A percentile compares a stretch with the other conserved stretches of the same genome.
phyloP scores from a whole-genome alignment of 2,888 invertebrate species.

The Oligia fasciuncula region DNA sequence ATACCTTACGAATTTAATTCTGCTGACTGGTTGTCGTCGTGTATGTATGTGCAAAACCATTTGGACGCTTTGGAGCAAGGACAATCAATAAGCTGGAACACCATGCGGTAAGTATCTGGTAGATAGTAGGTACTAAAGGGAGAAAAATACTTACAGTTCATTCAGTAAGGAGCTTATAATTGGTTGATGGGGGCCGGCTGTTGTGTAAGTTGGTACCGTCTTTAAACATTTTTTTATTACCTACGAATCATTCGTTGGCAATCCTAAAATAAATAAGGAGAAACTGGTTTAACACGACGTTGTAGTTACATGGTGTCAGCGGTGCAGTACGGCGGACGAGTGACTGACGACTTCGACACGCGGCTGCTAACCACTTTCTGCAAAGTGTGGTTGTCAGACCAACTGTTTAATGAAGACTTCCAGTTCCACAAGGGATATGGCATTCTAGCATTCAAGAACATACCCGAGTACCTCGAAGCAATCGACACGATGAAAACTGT shows the following conservation, averaged over 20 bases:
- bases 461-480: slow-evolving; percentile 92
- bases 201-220: neutral
- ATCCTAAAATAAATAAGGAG: neutral
- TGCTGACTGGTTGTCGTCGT: slow-evolving; percentile 96
- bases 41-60: slow-evolving; percentile 96
- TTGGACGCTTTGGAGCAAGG: slow-evolving; percentile 94
- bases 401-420: slow-evolving; percentile 93
- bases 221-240: neutral
- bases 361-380: slow-evolving; percentile 94
- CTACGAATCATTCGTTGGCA: neutral
- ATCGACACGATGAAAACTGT: slow-evolving; percentile 93
- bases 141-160: neutral
- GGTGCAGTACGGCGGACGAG: slow-evolving; percentile 97
- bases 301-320: slow-evolving; percentile 96
- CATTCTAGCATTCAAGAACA: slow-evolving; percentile 92
- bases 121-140: neutral
- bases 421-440: slow-evolving; percentile 95
- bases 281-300: slow-evolving; percentile 12
- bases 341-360: slow-evolving; percentile 97
- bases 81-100: slow-evolving; percentile 93
- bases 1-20: slow-evolving; percentile 98
- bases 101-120: slow-evolving; percentile 89
- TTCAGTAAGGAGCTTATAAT: neutral
- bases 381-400: slow-evolving; percentile 94
- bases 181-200: neutral